Evolutionary conservation across 2,888 invertebrate species (phyloP).

Genomic region (Girardia tigrina): DNA sequence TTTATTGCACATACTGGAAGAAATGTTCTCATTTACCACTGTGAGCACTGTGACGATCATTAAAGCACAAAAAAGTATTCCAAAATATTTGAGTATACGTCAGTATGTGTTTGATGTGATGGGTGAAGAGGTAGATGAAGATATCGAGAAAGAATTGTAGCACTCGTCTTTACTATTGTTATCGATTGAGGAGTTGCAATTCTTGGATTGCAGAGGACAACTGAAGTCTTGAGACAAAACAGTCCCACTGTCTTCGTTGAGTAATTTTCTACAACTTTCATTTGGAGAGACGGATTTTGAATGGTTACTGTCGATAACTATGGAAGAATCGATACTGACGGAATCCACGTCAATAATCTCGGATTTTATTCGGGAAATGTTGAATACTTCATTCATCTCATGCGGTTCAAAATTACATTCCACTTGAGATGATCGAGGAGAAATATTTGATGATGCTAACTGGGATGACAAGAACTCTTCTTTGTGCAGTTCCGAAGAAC

Average conservation of each 20-base stretch:
- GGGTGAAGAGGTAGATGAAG: not conserved
- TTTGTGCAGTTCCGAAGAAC: not conserved
- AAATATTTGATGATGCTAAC: not conserved
- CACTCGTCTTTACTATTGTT: slow-evolving; percentile 10
- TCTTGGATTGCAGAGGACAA: not conserved
- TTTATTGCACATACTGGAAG: not conserved
- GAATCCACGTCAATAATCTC: slow-evolving; percentile 8
- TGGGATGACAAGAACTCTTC: not conserved
- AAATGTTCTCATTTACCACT: not conserved
- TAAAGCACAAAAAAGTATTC: not conserved
- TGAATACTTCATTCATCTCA: not conserved
- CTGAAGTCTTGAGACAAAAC: not conserved
- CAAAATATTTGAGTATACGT: not conserved
- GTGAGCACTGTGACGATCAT: not conserved
- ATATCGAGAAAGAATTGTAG: not conserved
- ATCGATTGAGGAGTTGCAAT: not conserved
- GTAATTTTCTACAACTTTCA: not conserved
- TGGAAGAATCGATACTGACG: not conserved
- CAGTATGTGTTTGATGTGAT: not conserved
- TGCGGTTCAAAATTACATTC: not conserved
- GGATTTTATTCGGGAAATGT: not conserved
- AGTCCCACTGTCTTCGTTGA: slow-evolving; percentile 3
- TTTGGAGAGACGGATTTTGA: not conserved
- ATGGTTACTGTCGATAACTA: not conserved
- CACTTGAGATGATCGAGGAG: not conserved